Base-by-base conservation (phyloP, 2,113 vertebrate genomes). In the Apistogramma diplotaenia region DNA sequence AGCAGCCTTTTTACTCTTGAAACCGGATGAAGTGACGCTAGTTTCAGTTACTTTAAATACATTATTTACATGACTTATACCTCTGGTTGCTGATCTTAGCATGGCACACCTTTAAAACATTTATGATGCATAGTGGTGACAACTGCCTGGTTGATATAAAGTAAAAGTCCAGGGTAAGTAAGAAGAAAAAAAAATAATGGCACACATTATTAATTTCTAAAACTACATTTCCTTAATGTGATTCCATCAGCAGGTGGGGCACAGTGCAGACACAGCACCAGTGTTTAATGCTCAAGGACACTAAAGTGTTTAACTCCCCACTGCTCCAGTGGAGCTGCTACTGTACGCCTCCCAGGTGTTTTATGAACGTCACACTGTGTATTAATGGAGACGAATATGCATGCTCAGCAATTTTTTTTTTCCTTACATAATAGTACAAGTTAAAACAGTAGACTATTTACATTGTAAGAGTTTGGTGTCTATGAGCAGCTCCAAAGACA, bases 391-490 rank as follows among this genome's bases (percentile, higher is more conserved):
- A 53, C 60, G n/a, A 82, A 49, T 43, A 59, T 65, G 75, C 67
- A 79, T 16, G 15, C 58, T 79, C 78, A 79, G 80, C 70, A 86
- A 75, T 61, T 29, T 31, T 71, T 35, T 35, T 35, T 31, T 35
- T 40, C 3, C 15, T 40, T 51, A 51, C n/a, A 33, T 27, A 40
- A 71, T 73, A 72, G 72, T 11, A 70, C 57, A 62, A 9, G 53
- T 61, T 65, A 62, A 84, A 87, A 85, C 16, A 4, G n/a, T 2
- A 72, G 16, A 76, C 5, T 65, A 96, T 96, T 99, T 96, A 99
- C 98, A 99, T 93, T 99, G 98, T 89, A 99, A 96, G 84, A 99
- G 96, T 94, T 97, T 98, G 94, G 97, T 98, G 96, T 99, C 98
- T 93, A 99, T 99, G 91, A 99, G 97, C 76, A 99, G 96, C 91